Evolutionary conservation across 2,888 invertebrate species (phyloP), one percentile per base, ranked within the genome.

Genomic region (Tipula unca): DNA sequence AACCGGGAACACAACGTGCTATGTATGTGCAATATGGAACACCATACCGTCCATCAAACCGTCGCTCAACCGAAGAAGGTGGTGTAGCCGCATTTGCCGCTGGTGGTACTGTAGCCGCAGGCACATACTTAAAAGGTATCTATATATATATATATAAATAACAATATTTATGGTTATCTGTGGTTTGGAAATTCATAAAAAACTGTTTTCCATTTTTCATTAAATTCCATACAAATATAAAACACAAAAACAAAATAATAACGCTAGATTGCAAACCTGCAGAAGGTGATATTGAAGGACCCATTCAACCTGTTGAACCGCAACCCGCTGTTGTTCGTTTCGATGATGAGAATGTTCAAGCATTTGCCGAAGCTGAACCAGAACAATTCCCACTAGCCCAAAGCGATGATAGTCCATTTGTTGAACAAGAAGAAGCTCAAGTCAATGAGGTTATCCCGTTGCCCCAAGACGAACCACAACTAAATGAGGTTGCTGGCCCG

Each of bases 351-450:
- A 90, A 90, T 87, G 89, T 89, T 29, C 90, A 89, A 85, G 89
- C 90, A 3, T 87, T 90, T 39, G 90, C 90, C 86, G 90, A 90
- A 87, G 90, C 90, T 39, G 91, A 89, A 86, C 90, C 91, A 29
- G 87, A 85, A 83, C 85, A 84, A 85, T n/a, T 85, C 10, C 85
- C 85, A 85, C 54, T 85, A 17, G 54, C 29, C 6, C 85, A 85
- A 54, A 54, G 4, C 29, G 85, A 54, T 29, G 29, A 17, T 32
- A 36, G 39, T 42, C 85, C 85, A 25, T 8, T 42, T 14, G 35
- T 17, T 48, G 82, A 32, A 82, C 48, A 86, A 8, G 48, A 86
- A 84, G 85, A 85, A 85, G 86, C 86, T 39, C 29, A 17, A 29
- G 17, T 48, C 83, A 48, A 54, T 29, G 85, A 69, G 69, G 82